These are phyloP conservation scores for Dynastes maya DNA, from an alignment of 2,888 invertebrate genomes.

Conservation along the genomic window DNA sequence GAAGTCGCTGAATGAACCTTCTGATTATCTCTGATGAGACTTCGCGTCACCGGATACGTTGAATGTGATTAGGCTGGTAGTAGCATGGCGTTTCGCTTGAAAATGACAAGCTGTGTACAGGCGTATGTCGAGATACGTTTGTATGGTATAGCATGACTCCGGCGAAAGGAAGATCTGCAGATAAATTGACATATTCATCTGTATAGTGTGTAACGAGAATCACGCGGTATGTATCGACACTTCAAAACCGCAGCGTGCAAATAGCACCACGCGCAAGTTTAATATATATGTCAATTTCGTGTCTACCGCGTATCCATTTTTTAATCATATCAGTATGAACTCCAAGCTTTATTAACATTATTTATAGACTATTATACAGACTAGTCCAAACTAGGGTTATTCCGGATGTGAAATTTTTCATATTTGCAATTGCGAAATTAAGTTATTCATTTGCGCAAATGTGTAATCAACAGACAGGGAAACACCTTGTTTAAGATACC, in stretches of 20 bases:
- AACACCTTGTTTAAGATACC: too few species aligned
- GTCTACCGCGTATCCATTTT: too few species aligned
- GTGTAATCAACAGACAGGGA: too few species aligned
- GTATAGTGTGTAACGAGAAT: not conserved
- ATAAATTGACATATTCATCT: constrained; percentile 32
- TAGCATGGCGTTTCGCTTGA: not conserved
- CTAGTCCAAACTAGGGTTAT: too few species aligned
- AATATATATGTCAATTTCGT: too few species aligned
- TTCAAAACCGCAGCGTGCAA: not conserved
- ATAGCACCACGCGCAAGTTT: not conserved
- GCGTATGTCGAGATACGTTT: constrained; percentile 31
- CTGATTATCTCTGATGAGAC: constrained; percentile 29
- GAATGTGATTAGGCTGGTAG: constrained; percentile 19
- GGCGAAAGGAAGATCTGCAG: not conserved
- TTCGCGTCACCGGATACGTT: not conserved
- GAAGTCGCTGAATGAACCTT: constrained; percentile 26
- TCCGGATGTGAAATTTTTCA: too few species aligned
- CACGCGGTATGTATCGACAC: not conserved
- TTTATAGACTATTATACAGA: too few species aligned
- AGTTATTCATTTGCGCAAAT: too few species aligned
- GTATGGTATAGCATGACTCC: not conserved
- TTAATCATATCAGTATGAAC: too few species aligned
- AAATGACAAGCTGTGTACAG: constrained; percentile 12
- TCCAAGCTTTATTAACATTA: too few species aligned
- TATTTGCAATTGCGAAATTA: too few species aligned